Evolutionary conservation across 2,888 invertebrate species (phyloP), one percentile per base, ranked within the genome.

Genomic region (Hypsopygia costalis): DNA sequence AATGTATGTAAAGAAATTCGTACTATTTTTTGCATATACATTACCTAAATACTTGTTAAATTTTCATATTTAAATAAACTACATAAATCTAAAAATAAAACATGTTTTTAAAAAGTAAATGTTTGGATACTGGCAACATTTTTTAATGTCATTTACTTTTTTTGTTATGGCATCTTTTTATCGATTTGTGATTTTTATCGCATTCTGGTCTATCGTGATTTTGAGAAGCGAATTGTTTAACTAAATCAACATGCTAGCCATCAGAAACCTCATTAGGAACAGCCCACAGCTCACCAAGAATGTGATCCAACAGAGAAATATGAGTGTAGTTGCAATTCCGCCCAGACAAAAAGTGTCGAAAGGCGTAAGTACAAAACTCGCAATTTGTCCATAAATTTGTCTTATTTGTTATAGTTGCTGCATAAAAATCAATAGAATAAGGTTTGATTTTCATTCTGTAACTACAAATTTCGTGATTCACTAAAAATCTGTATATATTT

Each of bases 231-330:
- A 48, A 35, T 39, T 46, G 43, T 32, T 35, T 5, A 42, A 46
- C 32, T 41, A 53, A 60, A 51, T 48, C 49, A 83, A 70, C 58
- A 86, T 86, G 85, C 54, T 79, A 10, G 81, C 77, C 6, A 55
- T 73, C 51, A 74, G 80, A 43, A 80, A 54, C 53, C 63, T 85
- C 3, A 49, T 82, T 25, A 81, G 68, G 51, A 61, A 67, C 29
- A 75, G 75, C 51, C 59, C 66, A 27, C 74, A 72, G 39, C 46
- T 81, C 40, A 46, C 74, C 33, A 82, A 71, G 45, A 81, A 73
- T 74, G 78, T 69, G 1, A 63, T 69, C 3, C 81, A 77, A 41
- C 69, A 73, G 33, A 77, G 85, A 28, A 77, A 74, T 48, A 85
- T 86, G 83, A 81, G 73, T 41, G 81, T 60, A 0, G 55, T 79